Evolutionary conservation across 2,113 vertebrate genomes (phyloP).

Genomic region (Eudyptes chrysolophus): DNA sequence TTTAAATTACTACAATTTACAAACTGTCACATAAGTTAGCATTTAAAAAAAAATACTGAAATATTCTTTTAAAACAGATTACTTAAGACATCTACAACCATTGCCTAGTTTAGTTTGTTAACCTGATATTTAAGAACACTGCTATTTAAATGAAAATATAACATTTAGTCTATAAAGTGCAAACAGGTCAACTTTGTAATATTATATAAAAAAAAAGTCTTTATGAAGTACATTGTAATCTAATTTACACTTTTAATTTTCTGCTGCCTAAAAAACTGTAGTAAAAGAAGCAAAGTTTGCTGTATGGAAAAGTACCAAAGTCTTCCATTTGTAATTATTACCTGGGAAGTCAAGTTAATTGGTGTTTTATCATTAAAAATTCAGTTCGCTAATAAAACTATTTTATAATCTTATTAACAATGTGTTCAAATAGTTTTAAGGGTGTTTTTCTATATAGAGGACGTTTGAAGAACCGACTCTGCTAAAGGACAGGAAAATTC

Average conservation of each 20-base stretch:
- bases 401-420: not conserved
- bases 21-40: fast-evolving
- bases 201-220: not conserved
- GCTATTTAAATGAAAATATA: not conserved
- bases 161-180: not conserved
- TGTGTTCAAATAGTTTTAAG: not conserved
- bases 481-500: not conserved
- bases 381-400: not conserved
- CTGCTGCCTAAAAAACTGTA: not conserved
- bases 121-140: not conserved
- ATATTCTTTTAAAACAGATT: not conserved
- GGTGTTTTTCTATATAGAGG: not conserved
- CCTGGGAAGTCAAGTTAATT: not conserved
- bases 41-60: not conserved
- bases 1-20: not conserved
- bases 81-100: not conserved
- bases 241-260: not conserved
- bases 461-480: not conserved
- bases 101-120: not conserved
- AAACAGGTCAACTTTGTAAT: not conserved
- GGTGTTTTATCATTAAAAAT: not conserved
- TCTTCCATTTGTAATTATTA: not conserved
- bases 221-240: not conserved
- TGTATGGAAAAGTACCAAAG: not conserved
- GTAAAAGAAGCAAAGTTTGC: not conserved